These are phyloP conservation scores for Trogon melanurus DNA, from an alignment of 2,113 vertebrate genomes.

Conservation along the genomic window DNA sequence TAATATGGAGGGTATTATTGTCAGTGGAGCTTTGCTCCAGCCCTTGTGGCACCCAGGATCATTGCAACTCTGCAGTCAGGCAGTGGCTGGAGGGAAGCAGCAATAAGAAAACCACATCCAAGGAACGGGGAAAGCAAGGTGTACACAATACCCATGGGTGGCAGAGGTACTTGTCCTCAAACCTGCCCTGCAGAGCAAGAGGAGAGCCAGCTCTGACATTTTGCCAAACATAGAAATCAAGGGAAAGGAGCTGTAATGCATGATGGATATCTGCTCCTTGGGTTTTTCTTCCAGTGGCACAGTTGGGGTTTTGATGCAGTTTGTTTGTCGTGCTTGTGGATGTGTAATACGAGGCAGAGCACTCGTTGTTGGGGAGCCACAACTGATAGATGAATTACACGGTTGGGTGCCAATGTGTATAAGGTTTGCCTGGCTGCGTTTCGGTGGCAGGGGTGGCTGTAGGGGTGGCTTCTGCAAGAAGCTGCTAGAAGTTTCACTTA, in stretches of 20 bases:
- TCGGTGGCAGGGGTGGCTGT: no score
- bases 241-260: background rate
- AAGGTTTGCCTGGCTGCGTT: no score
- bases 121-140: background rate
- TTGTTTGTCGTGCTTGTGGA: conserved; percentile 1
- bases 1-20: background rate
- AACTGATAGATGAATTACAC: conserved; percentile 37
- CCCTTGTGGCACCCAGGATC: background rate
- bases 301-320: background rate
- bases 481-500: no score
- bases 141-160: background rate
- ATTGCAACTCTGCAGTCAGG: background rate
- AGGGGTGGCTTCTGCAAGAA: no score
- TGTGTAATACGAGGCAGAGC: background rate
- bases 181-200: background rate
- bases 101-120: background rate
- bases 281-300: background rate
- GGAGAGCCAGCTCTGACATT: background rate
- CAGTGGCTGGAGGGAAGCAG: background rate
- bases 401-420: conserved; percentile 3
- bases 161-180: background rate
- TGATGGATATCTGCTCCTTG: background rate
- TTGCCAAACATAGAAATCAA: background rate
- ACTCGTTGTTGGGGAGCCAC: conserved; percentile 44
- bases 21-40: background rate